Conservation (phyloP, 1,140 invertebrate genomes). For the Epicauta chinensis region DNA sequence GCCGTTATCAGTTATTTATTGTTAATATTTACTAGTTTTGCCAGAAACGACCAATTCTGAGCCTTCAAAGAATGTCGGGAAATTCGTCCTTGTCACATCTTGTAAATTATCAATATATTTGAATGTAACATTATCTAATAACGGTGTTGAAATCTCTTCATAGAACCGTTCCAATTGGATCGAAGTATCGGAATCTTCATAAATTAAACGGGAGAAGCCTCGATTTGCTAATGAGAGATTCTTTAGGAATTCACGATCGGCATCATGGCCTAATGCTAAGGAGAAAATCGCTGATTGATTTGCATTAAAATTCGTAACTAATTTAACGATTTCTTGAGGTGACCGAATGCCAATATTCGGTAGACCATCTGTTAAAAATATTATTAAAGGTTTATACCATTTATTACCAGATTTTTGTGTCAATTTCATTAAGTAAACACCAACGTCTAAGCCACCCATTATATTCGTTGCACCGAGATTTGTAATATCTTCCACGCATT, state of each 20-base stretch:
- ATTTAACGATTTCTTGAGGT: slow-evolving; percentile 46
- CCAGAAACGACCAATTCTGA: slow-evolving; percentile 55
- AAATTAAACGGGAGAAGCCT: slow-evolving; percentile 64
- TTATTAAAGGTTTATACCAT: slow-evolving; percentile 51
- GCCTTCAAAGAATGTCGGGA: slow-evolving; percentile 50
- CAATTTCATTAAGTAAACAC: slow-evolving; percentile 48
- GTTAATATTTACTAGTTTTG: slow-evolving; percentile 35
- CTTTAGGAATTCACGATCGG: slow-evolving; percentile 58
- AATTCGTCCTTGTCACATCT: slow-evolving; percentile 46
- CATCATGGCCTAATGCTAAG: slow-evolving; percentile 61
- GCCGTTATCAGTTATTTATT: too few relatives aligned
- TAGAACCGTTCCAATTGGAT: slow-evolving; percentile 64
- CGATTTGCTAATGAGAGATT: slow-evolving; percentile 56
- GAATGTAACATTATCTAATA: slow-evolving; percentile 59
- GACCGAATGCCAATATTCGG: slow-evolving; percentile 53
- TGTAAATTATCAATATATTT: slow-evolving; percentile 50
- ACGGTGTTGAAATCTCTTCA: slow-evolving; percentile 58
- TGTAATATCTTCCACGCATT: slow-evolving; percentile 46
- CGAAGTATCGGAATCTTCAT: slow-evolving; percentile 60
- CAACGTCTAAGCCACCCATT: slow-evolving; percentile 51
- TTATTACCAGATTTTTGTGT: slow-evolving; percentile 31
- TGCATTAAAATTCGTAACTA: slow-evolving; percentile 25
- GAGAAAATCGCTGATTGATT: slow-evolving; percentile 48
- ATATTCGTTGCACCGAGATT: slow-evolving; percentile 58
- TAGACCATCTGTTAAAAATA: slow-evolving; percentile 70